Evolutionary conservation across 2,888 invertebrate genomes (phyloP), one percentile per base, ranked within the genome.

Genomic region (Melanchra persicariae): DNA sequence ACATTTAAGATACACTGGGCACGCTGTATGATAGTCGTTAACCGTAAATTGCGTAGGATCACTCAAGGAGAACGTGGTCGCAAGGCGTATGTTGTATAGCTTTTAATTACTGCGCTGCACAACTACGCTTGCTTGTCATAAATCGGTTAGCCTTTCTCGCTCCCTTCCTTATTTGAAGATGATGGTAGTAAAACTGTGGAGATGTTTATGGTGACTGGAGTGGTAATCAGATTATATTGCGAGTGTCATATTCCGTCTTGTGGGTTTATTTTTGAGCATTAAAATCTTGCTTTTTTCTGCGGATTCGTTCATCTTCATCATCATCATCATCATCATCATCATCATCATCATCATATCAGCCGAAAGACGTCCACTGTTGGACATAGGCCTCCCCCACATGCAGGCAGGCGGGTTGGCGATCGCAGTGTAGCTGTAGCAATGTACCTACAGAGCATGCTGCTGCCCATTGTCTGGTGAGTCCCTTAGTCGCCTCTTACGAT

Each of bases 51-150:
- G 52, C 30, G 45, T 12, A 37, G 58, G 74, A 73, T 61, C 47
- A 57, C 65, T 77, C 67, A 78, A 79, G 78, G 79, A 66, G 62
- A 70, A 59, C 79, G 34, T 61, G 45, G 30, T 55, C 22, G 19
- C 15, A 19, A 34, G 37, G 43, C 43, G 43, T 71, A 65, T 45
- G 49, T 62, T 30, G 22, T 47, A 45, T 45, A 19, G 19, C 45
- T 45, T 45, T 7, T 70, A 78, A 74, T 65, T 74, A 78, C 59
- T 22, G 54, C 45, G 24, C 52, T 22, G 74, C 45, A 43, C 57
- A 49, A 63, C 37, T 45, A 40, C 45, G 57, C 51, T 24, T 61
- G 49, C 63, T 30, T 65, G 45, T 17, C 58, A 61, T 79, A 65
- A 65, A 79, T 79, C 30, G 37, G 57, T 26, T 78, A 58, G 7